These are phyloP conservation scores for Steinernema scapterisci DNA, from an alignment of 2,888 invertebrate species.

Conservation along the genomic window DNA sequence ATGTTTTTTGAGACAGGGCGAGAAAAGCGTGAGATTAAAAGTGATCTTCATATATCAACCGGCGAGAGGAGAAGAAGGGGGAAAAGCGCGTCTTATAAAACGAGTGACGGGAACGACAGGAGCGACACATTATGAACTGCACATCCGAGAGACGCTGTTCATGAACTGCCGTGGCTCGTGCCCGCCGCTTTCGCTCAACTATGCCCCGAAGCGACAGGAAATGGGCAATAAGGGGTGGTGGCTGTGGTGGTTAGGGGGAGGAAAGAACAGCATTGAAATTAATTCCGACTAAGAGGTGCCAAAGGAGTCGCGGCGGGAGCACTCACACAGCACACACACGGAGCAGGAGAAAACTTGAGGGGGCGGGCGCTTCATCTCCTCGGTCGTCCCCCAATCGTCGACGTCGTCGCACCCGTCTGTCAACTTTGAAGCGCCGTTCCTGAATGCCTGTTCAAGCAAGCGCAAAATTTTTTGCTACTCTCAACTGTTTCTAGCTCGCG, in stretches of 20 bases:
- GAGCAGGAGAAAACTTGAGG: neutral
- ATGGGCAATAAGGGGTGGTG: slow-evolving; percentile 15
- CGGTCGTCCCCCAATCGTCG: too few relatives aligned
- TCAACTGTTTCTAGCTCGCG: too few relatives aligned
- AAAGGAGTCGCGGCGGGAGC: neutral
- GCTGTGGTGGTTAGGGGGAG: too few relatives aligned
- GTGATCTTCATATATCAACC: slow-evolving; percentile 23
- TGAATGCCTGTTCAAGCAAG: neutral
- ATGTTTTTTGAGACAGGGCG: neutral
- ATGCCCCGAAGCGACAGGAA: slow-evolving; percentile 22
- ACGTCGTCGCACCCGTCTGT: neutral
- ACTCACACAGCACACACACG: neutral
- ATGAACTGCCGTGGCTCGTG: too few relatives aligned
- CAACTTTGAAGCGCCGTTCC: slow-evolving; percentile 1
- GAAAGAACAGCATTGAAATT: slow-evolving; percentile 9
- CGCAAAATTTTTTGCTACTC: neutral
- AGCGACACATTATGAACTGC: neutral
- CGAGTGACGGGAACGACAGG: neutral
- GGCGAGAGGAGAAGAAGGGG: neutral
- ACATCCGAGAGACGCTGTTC: too few relatives aligned
- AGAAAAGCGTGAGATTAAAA: neutral
- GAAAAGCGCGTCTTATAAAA: too few relatives aligned
- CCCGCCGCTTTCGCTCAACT: too few relatives aligned
- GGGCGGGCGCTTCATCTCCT: neutral
- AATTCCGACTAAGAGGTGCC: slow-evolving; percentile 30